Conservation (phyloP, 2,888 invertebrate genomes). For the Allolobophora icterica region DNA sequence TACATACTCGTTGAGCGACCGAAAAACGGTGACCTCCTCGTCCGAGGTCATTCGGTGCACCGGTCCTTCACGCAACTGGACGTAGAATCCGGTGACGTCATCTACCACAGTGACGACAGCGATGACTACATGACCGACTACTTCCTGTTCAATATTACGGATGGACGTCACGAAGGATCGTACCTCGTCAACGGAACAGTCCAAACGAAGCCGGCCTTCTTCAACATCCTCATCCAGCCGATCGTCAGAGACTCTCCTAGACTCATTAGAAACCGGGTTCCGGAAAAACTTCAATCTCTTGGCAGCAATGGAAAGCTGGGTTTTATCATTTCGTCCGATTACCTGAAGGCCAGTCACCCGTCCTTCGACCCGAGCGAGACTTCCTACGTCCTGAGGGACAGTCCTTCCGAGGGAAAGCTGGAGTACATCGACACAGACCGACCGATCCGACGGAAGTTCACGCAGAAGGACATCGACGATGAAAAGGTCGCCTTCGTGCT, state of each 20-base stretch:
- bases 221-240: conserved; percentile 60
- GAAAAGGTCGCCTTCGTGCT: conserved; percentile 58
- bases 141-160: conserved; percentile 49
- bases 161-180: conserved; percentile 59
- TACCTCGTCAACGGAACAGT: conserved; percentile 59
- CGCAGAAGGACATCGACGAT: conserved; percentile 62
- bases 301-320: conserved; percentile 52
- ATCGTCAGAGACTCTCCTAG: conserved; percentile 57
- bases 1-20: conserved; percentile 62
- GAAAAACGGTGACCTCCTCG: conserved; percentile 58
- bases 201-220: conserved; percentile 56
- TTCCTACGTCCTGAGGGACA: conserved; percentile 56
- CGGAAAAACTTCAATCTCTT: conserved; percentile 56
- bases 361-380: conserved; percentile 55
- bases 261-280: conserved; percentile 55
- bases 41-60: conserved; percentile 53
- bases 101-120: conserved; percentile 57
- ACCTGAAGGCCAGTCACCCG: conserved; percentile 58
- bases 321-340: conserved; percentile 55
- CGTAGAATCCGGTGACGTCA: conserved; percentile 58
- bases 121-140: conserved; percentile 38
- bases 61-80: conserved; percentile 61
- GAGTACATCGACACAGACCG: conserved; percentile 59
- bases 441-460: conserved; percentile 56
- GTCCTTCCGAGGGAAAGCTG: conserved; percentile 58